A percentile compares a stretch with the other conserved stretches of the same genome.
phyloP scores from a whole-genome alignment of 2,797 vertebrate genomes.

The Podarcis siculus region DNA sequence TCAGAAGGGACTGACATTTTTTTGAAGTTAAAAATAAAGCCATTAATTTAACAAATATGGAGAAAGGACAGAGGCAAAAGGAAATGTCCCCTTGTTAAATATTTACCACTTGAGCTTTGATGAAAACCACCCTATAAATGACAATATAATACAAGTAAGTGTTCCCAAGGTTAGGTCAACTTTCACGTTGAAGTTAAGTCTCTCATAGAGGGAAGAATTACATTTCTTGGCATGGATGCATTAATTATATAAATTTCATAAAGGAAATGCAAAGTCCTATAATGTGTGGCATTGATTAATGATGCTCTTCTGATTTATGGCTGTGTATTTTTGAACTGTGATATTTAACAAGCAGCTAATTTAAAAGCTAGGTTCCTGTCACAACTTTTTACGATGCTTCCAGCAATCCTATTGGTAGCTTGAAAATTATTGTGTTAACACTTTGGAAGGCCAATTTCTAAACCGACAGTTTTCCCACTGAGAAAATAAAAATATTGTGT shows the following conservation, averaged over 20 bases:
- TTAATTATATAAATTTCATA: slow-evolving; percentile 63
- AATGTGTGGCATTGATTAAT: slow-evolving; percentile 57
- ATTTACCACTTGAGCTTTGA: slow-evolving; percentile 21
- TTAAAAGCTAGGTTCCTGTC: slow-evolving; percentile 61
- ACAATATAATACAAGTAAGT: slow-evolving; percentile 22
- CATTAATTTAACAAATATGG: slow-evolving; percentile 45
- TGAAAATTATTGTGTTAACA: slow-evolving; percentile 48
- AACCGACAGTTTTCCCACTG: slow-evolving; percentile 39
- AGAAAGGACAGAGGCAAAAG: slow-evolving; percentile 33
- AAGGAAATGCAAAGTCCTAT: slow-evolving; percentile 57
- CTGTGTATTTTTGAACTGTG: slow-evolving; percentile 50
- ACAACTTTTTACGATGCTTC: slow-evolving; percentile 45
- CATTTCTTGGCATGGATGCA: slow-evolving; percentile 51
- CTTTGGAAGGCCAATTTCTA: slow-evolving; percentile 37
- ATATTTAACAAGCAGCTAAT: slow-evolving; percentile 64
- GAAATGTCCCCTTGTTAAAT: slow-evolving; percentile 15
- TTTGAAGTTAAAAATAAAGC: slow-evolving; percentile 37
- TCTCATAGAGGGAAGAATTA: slow-evolving; percentile 33
- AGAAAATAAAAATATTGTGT: slow-evolving; percentile 55
- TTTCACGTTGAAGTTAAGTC: slow-evolving; percentile 17
- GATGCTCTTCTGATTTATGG: slow-evolving; percentile 51
- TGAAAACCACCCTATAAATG: slow-evolving; percentile 46
- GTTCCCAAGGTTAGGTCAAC: slow-evolving; percentile 49
- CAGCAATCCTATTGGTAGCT: slow-evolving; percentile 49
- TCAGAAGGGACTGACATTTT: slow-evolving; percentile 5